Evolutionary conservation across 2,113 vertebrate species (phyloP).

Genomic region (Sclerurus mexicanus): DNA sequence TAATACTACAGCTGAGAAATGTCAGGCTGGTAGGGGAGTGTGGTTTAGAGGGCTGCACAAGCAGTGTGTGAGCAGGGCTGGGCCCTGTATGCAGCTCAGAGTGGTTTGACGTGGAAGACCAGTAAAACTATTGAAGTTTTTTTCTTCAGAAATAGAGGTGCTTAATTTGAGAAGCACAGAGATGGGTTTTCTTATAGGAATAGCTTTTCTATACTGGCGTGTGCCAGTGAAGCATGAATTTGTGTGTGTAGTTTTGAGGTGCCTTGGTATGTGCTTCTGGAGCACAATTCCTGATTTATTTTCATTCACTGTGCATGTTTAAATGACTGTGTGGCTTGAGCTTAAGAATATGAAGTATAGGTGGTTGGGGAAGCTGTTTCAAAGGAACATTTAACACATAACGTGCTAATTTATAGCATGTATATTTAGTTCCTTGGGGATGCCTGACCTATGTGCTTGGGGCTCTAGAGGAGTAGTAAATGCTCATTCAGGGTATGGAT

Average conservation of each 20-base stretch:
- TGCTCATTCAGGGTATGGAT: neutral
- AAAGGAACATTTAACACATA: neutral
- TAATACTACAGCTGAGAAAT: neutral
- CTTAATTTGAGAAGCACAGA: neutral
- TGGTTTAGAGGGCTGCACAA: fast-evolving
- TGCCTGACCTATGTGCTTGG: neutral
- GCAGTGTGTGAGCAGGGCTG: neutral
- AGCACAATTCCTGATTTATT: neutral
- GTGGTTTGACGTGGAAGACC: neutral
- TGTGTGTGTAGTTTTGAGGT: neutral
- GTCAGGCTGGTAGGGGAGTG: fast-evolving
- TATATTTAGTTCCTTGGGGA: neutral
- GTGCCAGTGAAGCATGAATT: neutral
- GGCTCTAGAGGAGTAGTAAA: neutral
- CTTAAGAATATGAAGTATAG: neutral
- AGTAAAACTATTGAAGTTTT: neutral
- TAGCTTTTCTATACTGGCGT: neutral
- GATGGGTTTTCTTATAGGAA: neutral
- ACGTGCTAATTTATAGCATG: neutral
- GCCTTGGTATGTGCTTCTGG: neutral
- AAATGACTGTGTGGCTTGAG: neutral
- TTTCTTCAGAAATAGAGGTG: neutral
- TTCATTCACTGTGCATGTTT: neutral
- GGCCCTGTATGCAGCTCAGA: neutral
- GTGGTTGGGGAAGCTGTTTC: neutral